phyloP scores from a whole-genome alignment of 2,113 vertebrate species.

The Lepus europaeus region DNA sequence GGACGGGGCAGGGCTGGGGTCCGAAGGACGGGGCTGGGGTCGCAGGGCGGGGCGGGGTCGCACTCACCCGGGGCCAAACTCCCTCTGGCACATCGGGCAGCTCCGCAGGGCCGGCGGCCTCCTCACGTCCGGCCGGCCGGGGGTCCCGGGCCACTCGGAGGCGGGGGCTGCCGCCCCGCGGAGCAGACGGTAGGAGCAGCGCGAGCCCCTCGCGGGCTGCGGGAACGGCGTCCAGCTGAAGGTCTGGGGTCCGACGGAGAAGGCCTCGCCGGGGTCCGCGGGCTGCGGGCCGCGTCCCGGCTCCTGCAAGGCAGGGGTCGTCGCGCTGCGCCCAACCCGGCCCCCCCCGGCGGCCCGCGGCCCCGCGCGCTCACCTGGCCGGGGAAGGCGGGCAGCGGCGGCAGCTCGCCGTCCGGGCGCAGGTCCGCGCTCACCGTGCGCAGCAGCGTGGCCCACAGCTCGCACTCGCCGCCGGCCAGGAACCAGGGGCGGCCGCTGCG shows the following conservation, averaged over 20 bases:
- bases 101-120: conserved; percentile 78
- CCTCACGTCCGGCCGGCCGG: not conserved
- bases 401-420: not conserved
- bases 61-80: conserved; percentile 90
- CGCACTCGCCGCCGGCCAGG: not conserved
- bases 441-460: conserved; percentile 68
- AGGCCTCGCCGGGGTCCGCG: conserved; percentile 3
- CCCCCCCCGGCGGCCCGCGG: accelerated
- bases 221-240: conserved; percentile 75
- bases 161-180: not conserved
- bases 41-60: too few species aligned
- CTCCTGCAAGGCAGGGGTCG: conserved; percentile 14
- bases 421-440: not conserved
- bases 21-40: not conserved
- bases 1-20: too few species aligned
- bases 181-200: not conserved
- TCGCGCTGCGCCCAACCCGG: not conserved
- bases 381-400: conserved; percentile 58
- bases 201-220: not conserved
- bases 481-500: not conserved
- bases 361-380: conserved; percentile 35
- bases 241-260: conserved; percentile 49
- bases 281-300: not conserved
- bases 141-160: not conserved
- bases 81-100: conserved; percentile 92